Evolutionary conservation across 2,113 vertebrate genomes (phyloP), one percentile per base, ranked within the genome.

Genomic region (Rana temporaria): DNA sequence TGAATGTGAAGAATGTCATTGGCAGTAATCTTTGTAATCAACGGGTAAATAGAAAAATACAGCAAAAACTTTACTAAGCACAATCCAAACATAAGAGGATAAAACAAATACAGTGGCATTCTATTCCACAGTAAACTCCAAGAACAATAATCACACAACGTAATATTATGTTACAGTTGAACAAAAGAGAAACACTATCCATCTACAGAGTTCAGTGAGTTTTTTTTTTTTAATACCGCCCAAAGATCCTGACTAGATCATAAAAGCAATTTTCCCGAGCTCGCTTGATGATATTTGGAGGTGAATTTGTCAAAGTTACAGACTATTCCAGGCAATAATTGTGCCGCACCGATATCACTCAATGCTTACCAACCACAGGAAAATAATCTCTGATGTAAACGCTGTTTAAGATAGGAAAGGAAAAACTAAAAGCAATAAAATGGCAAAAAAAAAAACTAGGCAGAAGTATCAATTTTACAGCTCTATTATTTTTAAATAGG

Each of bases 161-260:
- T 74, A 60, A 74, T 74, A 74, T 74, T 74, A 74, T 60, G 71
- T 74, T 74, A 74, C 55, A 56, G 71, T 32, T 16, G 55, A 60
- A 14, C 71, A 74, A 60, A 60, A 74, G 57, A 56, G 52, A 57
- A 74, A 74, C 71, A 74, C 55, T 38, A 74, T 74, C 71, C 59
- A 56, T 74, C 71, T 60, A 56, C 71, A n/a, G 71, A 55, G 32
- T 59, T 38, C 55, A 57, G 26, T 60, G 56, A 2, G 30, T 59
- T 73, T 74, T 74, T 48, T 48, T 9, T 59, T 74, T 74, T 74
- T 74, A 74, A 74, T 74, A 74, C 71, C 1, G 71, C 56, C n/a
- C 71, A 74, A 74, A 74, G 71, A 74, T 74, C 71, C 71, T 74
- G 71, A 74, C 71, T 56, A 74, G 71, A 74, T 74, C 71, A 74